Base-by-base conservation (phyloP, 2,113 vertebrate genomes). In the Bubo bubo region DNA sequence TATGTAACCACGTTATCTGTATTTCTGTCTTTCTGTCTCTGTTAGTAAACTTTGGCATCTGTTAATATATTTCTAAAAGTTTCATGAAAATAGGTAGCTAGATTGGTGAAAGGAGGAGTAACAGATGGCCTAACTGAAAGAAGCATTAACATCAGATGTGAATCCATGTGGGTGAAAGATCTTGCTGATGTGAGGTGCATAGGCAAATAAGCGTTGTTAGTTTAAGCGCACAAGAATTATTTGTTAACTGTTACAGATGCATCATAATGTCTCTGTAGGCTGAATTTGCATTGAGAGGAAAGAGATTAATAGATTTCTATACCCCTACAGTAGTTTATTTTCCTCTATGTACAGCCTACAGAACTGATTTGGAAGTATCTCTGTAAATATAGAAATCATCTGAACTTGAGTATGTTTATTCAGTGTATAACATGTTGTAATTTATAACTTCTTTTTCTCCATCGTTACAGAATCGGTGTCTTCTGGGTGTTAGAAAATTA, bases 381-480 rank as follows among this genome's bases (percentile, higher is more conserved):
- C 10, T 49, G 6, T 50, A 73, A 86, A 3, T 3, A 30, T 3
- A 18, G n/a, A 52, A 60, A 55, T 16, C 26, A 32, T 13, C 41
- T 86, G 24, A 88, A 75, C 55, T 86, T 1, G 0, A 32, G 4
- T 77, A 28, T 45, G 24, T 12, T 91, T 80, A 37, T 67, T 73
- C 50, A 41, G 17, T 28, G 26, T 66, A 27, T 55, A 63, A n/a
- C 0, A 0, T 5, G 6, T 21, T 79, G 53, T 37, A 53, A 53
- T 64, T 88, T 43, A 4, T 47, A 27, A 83, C 15, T 10, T 80
- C 3, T 43, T 21, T 79, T 84, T 72, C 47, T 71, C 26, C 10
- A 5, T 59, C 1, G 0, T 53, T 85, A 70, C 90, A 52, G 26
- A 90, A 47, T 43, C 59, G 6, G 13, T 86, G 28, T 58, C 28